These are phyloP conservation scores for Monopis laevigella DNA, from an alignment of 2,888 invertebrate genomes.

Conservation along the genomic window DNA sequence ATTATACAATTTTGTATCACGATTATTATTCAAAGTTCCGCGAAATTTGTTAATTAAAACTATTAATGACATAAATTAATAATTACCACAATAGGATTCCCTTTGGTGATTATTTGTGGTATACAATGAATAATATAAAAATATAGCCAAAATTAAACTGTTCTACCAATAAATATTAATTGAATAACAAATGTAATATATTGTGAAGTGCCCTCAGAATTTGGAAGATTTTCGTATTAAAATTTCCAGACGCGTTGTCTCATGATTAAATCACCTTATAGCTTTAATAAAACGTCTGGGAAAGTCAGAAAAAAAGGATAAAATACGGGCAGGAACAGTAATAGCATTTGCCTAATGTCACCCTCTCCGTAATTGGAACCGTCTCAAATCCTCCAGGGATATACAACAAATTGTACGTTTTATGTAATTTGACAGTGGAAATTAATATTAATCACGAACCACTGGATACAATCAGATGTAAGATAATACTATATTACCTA, in stretches of 20 bases:
- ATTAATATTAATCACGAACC: constrained; percentile 9
- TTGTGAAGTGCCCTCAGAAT: no score
- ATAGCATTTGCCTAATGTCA: constrained; percentile 1
- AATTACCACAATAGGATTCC: no score
- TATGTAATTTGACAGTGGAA: constrained; percentile 6
- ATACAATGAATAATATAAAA: no score
- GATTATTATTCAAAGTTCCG: no score
- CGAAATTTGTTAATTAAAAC: no score
- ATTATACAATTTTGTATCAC: no score
- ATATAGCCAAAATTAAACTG: no score
- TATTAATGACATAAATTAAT: no score
- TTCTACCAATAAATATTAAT: no score
- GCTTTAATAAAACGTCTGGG: neutral
- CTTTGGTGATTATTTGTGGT: no score
- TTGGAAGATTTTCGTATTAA: no score
- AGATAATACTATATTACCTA: neutral
- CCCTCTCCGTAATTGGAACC: constrained; percentile 6
- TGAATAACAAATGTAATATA: no score
- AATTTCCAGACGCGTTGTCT: neutral
- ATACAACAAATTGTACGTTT: constrained; percentile 10
- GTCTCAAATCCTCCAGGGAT: constrained; percentile 7
- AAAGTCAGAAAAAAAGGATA: neutral
- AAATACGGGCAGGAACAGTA: constrained; percentile 1
- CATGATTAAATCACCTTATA: neutral
- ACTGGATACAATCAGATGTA: constrained; percentile 2